These are phyloP conservation scores for Agapornis roseicollis DNA, from an alignment of 2,113 vertebrate species.

Conservation along the genomic window DNA sequence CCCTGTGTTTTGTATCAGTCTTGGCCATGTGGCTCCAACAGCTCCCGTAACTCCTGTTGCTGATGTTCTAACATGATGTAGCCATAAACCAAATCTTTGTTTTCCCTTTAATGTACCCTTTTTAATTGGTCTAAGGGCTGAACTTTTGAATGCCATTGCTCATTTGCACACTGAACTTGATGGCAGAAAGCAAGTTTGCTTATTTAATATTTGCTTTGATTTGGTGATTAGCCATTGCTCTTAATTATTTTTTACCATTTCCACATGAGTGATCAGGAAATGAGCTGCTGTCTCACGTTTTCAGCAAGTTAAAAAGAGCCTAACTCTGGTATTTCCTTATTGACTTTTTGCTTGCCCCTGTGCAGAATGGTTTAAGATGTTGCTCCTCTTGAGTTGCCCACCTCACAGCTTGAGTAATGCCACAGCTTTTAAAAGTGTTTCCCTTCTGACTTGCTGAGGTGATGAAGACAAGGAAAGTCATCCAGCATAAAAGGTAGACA, in stretches of 20 bases:
- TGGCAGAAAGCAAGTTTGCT: constrained; percentile 58
- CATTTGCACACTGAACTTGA: constrained; percentile 52
- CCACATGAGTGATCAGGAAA: constrained; percentile 77
- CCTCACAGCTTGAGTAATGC: constrained; percentile 63
- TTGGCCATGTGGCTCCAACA: constrained; percentile 21
- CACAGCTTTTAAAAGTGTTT: constrained; percentile 62
- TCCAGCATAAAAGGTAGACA: constrained; percentile 50
- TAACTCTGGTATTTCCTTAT: constrained; percentile 74
- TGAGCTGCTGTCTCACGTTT: constrained; percentile 67
- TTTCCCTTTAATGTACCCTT: constrained; percentile 28
- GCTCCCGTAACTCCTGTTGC: constrained; percentile 26
- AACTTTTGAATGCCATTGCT: constrained; percentile 43
- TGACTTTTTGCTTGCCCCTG: constrained; percentile 67
- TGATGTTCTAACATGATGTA: constrained; percentile 41
- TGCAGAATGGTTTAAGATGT: constrained; percentile 63
- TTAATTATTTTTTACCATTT: constrained; percentile 79
- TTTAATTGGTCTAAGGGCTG: constrained; percentile 65
- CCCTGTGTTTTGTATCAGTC: constrained; percentile 28
- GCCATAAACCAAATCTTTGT: constrained; percentile 41
- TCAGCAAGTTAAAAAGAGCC: constrained; percentile 66
- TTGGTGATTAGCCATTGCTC: constrained; percentile 67
- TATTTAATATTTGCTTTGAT: constrained; percentile 68
- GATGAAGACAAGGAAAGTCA: constrained; percentile 63
- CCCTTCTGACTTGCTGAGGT: constrained; percentile 53
- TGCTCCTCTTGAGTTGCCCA: constrained; percentile 32